These are phyloP conservation scores for Tenthredo mesomela DNA, from an alignment of 2,888 invertebrate species.

Conservation along the genomic window DNA sequence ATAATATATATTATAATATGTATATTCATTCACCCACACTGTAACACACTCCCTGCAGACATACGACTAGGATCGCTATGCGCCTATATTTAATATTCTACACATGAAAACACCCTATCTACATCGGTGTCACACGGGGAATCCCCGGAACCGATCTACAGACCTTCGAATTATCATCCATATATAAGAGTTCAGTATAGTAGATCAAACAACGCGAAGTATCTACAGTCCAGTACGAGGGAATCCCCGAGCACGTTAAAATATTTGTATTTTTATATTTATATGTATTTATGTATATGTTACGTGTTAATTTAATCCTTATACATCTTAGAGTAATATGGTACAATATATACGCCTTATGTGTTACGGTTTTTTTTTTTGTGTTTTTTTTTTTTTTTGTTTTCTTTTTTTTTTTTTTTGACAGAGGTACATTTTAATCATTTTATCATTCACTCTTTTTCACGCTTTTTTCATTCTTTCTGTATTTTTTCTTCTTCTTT, in stretches of 20 bases:
- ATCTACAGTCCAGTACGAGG: conserved; percentile 1
- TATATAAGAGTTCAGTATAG: not conserved
- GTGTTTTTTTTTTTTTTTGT: not conserved
- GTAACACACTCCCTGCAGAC: conserved; percentile 24
- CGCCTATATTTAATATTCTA: conserved; percentile 69
- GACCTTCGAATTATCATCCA: not conserved
- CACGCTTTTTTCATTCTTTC: not conserved
- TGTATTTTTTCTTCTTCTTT: conserved; percentile 1
- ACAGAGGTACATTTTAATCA: conserved; percentile 67
- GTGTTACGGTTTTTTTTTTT: conserved; percentile 63
- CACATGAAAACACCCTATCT: conserved; percentile 78
- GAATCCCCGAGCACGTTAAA: conserved; percentile 40
- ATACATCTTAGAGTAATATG: conserved; percentile 63
- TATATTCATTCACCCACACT: conserved; percentile 43
- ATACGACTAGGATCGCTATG: conserved; percentile 73
- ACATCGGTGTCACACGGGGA: conserved; percentile 66
- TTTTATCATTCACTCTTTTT: conserved; percentile 51
- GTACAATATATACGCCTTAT: conserved; percentile 74
- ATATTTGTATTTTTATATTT: conserved; percentile 34
- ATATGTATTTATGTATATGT: too few relatives aligned
- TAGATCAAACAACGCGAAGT: not conserved
- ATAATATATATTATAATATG: not conserved
- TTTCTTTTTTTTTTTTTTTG: conserved; percentile 33
- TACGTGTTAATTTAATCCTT: not conserved
- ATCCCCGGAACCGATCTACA: conserved; percentile 10